Base-by-base conservation (phyloP, 2,797 vertebrate genomes). In the Linurgus olivaceus region DNA sequence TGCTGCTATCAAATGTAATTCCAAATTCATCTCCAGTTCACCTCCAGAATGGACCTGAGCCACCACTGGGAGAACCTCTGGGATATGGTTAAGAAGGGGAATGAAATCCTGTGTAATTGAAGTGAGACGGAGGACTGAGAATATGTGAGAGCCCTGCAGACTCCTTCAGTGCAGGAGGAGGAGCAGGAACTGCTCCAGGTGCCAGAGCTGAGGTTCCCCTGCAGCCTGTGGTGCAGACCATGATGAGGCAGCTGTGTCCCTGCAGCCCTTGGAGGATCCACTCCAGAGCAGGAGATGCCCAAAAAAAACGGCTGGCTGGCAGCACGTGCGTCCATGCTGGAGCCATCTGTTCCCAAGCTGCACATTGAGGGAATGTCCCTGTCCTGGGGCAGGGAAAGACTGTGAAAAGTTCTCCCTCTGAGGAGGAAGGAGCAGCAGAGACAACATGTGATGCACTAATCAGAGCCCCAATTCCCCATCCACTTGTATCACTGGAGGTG, bases 401-500 rank as follows among this genome's bases (percentile, higher is more conserved):
- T 11, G 25, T 11, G 35, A 54, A 24, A 23, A 38, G 11, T 18
- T 2, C 9, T 38, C 7, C 17, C 37, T 50, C 14, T 21, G 57
- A 31, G 57, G 35, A 44, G 24, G n/a, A 66, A 50, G 28, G 37
- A 61, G 24, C 17, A 13, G 47, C 59, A 66, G 59, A 35, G 13
- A 44, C 6, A 47, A 10, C 0, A 2, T 11, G 19, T 13, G 10
- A 38, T 31, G 44, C 20, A 33, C 37, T 11, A 16, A 16, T 11
- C 10, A 20, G 55, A 75, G 17, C 5, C 3, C 13, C 16, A 16
- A 1, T 10, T 66, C 17, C 20, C 11, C 3, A 2, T 18, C 13
- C 21, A 19, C 18, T 17, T 18, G 2, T 6, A 15, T 7, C 0
- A 0, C 42, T 45, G 57, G 24, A 58, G 38, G 33, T 18, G 31